Percentiles rank a stretch among this genome's conserved stretches.
These are phyloP conservation scores for Pogonocichla stellata DNA, from an alignment of 2,113 vertebrate genomes.

Conservation along the genomic window DNA sequence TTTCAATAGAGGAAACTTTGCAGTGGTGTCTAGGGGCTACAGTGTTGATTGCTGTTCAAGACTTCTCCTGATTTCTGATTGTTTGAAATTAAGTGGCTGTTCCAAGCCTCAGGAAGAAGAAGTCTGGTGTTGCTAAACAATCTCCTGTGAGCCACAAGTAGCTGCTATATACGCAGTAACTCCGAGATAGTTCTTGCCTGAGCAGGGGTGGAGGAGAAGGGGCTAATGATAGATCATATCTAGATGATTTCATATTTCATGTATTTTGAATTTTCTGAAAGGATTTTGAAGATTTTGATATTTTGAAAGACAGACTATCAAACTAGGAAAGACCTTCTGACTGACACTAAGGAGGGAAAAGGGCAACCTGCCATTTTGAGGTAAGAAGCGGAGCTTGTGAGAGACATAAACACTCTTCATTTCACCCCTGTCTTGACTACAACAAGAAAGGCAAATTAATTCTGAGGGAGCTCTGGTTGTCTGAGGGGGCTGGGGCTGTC, in stretches of 20 bases:
- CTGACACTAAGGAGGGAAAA: neutral
- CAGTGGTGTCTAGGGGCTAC: neutral
- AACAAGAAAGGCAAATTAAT: neutral
- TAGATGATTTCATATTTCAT: neutral
- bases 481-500: neutral
- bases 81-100: neutral
- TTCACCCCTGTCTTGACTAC: neutral
- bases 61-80: neutral
- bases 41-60: neutral
- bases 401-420: neutral
- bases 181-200: neutral
- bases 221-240: neutral
- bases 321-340: neutral
- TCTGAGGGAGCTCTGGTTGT: neutral
- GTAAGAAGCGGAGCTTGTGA: neutral
- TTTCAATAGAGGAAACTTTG: neutral
- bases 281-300: neutral
- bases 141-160: neutral
- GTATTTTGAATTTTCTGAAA: neutral
- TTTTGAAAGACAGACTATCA: neutral
- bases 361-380: neutral
- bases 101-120: neutral
- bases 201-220: neutral
- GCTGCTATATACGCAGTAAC: neutral
- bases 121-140: neutral